Evolutionary conservation across 2,888 invertebrate species (phyloP).

Genomic region (Sipha maydis): DNA sequence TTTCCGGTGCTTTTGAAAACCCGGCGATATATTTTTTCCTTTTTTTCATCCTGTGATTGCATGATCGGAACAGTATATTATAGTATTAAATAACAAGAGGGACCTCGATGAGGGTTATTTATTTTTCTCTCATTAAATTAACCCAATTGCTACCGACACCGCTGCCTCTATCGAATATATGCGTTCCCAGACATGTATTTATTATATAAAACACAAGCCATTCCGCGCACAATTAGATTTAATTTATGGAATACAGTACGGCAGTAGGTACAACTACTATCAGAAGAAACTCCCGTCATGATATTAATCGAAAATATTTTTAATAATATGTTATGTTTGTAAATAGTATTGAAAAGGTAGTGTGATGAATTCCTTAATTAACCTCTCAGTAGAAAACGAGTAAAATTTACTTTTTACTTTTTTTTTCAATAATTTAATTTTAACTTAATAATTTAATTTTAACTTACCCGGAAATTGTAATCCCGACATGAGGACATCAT

Average conservation of each 20-base stretch:
- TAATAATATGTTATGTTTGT: not conserved
- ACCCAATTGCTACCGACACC: not conserved
- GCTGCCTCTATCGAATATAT: not conserved
- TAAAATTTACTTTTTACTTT: constrained; percentile 11
- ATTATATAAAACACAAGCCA: not conserved
- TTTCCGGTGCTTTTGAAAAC: constrained; percentile 43
- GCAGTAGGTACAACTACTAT: not conserved
- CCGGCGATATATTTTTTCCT: constrained; percentile 2
- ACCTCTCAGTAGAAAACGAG: not conserved
- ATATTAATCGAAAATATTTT: not conserved
- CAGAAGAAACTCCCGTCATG: not conserved
- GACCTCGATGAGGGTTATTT: constrained; percentile 35
- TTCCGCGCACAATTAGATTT: not conserved
- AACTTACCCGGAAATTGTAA: constrained; percentile 77
- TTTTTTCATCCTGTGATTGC: not conserved
- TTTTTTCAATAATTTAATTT: not conserved
- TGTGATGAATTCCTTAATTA: not conserved
- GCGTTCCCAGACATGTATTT: not conserved
- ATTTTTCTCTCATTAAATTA: constrained; percentile 36
- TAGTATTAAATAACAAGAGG: not conserved
- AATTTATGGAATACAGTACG: not conserved
- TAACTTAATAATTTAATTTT: not conserved
- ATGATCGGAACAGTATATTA: not conserved
- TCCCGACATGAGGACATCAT: constrained; percentile 76
- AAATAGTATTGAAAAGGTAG: not conserved